Conservation (phyloP, 2,113 vertebrate genomes). For the Xenopus borealis region DNA sequence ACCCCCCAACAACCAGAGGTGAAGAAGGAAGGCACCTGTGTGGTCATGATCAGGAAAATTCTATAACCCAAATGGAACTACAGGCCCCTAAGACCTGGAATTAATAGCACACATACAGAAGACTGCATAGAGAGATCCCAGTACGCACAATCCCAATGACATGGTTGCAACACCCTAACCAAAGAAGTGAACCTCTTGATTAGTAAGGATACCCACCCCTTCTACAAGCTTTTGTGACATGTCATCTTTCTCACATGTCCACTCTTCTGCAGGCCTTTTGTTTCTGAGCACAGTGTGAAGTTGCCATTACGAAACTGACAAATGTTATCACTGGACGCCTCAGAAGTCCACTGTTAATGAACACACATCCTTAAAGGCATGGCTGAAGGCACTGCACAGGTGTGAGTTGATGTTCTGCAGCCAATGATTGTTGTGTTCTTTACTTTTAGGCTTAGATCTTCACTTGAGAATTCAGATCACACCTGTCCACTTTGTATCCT, state of each 20-base stretch:
- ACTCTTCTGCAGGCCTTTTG: neutral
- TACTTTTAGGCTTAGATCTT: neutral
- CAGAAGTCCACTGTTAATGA: neutral
- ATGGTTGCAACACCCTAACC: too few relatives aligned
- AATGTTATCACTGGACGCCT: neutral
- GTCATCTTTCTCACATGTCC: neutral
- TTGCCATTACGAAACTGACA: neutral
- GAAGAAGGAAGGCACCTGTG: neutral
- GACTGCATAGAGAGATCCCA: too few relatives aligned
- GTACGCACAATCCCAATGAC: too few relatives aligned
- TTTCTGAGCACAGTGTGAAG: neutral
- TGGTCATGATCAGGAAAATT: neutral
- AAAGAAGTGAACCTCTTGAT: neutral
- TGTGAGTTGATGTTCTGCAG: neutral
- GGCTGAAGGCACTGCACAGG: neutral
- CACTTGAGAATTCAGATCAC: neutral
- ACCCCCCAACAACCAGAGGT: too few relatives aligned
- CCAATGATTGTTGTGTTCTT: neutral
- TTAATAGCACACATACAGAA: neutral
- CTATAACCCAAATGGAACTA: neutral
- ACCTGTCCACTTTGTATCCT: slow-evolving; percentile 65
- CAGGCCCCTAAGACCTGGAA: neutral
- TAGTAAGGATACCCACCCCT: accelerated
- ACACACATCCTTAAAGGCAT: neutral
- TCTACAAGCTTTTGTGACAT: neutral